phyloP scores from a whole-genome alignment of 2,797 vertebrate genomes.

The Rhynchotus rufescens region DNA sequence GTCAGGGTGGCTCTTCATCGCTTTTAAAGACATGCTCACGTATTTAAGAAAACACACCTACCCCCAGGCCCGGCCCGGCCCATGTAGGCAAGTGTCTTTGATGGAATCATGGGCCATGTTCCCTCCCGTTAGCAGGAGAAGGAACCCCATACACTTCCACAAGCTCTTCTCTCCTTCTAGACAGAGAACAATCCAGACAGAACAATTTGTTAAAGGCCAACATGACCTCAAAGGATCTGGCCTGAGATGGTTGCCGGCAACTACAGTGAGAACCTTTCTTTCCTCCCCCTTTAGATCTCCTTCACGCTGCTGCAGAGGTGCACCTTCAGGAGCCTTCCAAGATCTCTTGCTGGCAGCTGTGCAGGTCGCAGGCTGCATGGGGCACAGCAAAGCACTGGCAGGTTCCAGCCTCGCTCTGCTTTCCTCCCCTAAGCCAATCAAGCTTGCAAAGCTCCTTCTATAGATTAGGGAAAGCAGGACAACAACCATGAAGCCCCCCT shows the following conservation, averaged over 20 bases:
- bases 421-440: conserved; percentile 21
- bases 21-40: not conserved
- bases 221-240: not conserved
- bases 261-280: not conserved
- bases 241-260: not conserved
- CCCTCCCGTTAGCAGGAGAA: not conserved
- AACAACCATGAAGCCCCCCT: not conserved
- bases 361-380: not conserved
- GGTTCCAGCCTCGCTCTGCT: not conserved
- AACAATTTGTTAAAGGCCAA: not conserved
- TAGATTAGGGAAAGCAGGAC: not conserved
- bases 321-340: not conserved
- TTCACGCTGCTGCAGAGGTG: not conserved
- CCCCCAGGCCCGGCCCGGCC: not conserved
- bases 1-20: conserved; percentile 37
- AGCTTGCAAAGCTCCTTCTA: not conserved
- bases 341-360: not conserved
- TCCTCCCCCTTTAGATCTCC: not conserved
- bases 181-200: not conserved
- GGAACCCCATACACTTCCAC: not conserved
- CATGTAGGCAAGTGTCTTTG: not conserved
- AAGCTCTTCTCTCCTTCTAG: not conserved
- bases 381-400: not conserved
- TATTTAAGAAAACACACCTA: conserved; percentile 10
- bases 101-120: not conserved